Percentiles rank a stretch among this genome's conserved stretches.
Conservation (phyloP, 2,113 vertebrate genomes). For the Paratilapia polleni region DNA sequence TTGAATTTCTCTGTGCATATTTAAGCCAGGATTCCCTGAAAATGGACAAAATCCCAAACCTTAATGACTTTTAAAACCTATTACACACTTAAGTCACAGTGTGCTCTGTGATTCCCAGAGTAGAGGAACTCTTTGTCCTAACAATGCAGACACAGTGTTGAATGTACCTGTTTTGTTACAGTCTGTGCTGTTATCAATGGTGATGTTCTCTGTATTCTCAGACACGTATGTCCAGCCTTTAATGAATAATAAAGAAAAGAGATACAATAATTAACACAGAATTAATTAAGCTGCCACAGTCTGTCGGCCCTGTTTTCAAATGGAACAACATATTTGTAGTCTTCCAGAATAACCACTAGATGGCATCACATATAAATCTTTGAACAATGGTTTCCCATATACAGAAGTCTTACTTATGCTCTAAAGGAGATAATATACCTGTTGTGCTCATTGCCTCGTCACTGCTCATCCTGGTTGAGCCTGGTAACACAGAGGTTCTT, state of each 20-base stretch:
- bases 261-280: background rate
- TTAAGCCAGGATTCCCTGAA: background rate
- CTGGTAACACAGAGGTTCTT: background rate
- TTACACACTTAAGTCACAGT: background rate
- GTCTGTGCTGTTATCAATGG: constrained; percentile 30
- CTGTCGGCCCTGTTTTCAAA: background rate
- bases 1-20: background rate
- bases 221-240: constrained; percentile 26
- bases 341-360: constrained; percentile 33
- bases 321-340: background rate
- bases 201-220: constrained; percentile 32
- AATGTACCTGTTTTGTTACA: constrained; percentile 56
- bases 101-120: background rate
- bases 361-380: constrained; percentile 17
- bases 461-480: background rate
- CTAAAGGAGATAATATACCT: background rate
- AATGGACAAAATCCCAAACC: constrained; percentile 3
- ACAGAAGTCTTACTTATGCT: background rate
- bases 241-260: background rate
- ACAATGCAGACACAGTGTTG: background rate
- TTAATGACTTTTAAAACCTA: background rate
- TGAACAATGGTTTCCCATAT: background rate
- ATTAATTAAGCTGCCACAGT: background rate
- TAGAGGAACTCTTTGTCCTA: background rate
- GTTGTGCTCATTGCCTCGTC: constrained; percentile 16